phyloP scores from a whole-genome alignment of 2,113 vertebrate genomes.

The Bagarius yarrelli region DNA sequence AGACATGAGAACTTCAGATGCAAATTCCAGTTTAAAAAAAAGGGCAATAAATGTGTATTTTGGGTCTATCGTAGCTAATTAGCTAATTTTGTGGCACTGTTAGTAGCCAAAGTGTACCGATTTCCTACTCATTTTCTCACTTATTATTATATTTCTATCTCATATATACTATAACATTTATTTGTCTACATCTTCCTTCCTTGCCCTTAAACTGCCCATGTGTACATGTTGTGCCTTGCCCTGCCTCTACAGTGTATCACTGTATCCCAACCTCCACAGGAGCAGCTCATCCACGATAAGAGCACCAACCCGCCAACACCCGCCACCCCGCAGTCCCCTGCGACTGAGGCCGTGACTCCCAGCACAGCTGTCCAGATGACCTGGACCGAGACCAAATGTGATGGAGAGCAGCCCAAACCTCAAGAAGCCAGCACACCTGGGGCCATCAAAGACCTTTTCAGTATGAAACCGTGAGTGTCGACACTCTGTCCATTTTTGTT shows the following conservation, averaged over 20 bases:
- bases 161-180: constrained; percentile 1
- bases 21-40: too few relatives aligned
- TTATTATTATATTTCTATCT: neutral
- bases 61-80: neutral
- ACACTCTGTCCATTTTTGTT: neutral
- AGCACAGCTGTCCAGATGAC: constrained; percentile 94
- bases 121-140: neutral
- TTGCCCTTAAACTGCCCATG: constrained; percentile 22
- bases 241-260: constrained; percentile 56
- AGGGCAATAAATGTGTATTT: neutral
- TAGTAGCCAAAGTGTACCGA: too few relatives aligned
- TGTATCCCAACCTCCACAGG: constrained; percentile 76
- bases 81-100: neutral
- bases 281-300: constrained; percentile 94
- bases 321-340: constrained; percentile 80
- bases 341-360: constrained; percentile 78
- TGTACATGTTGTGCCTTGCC: constrained; percentile 32
- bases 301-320: constrained; percentile 82
- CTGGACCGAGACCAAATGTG: constrained; percentile 90
- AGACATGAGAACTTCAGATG: too few relatives aligned
- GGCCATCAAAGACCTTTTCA: constrained; percentile 97
- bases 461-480: constrained; percentile 90
- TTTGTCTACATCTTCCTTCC: constrained; percentile 6
- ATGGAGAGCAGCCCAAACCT: constrained; percentile 85
- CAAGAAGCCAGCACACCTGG: constrained; percentile 85